phyloP scores from a whole-genome alignment of 53 echinoderm and acorn worm genomes.

The Apostichopus leukothele region DNA sequence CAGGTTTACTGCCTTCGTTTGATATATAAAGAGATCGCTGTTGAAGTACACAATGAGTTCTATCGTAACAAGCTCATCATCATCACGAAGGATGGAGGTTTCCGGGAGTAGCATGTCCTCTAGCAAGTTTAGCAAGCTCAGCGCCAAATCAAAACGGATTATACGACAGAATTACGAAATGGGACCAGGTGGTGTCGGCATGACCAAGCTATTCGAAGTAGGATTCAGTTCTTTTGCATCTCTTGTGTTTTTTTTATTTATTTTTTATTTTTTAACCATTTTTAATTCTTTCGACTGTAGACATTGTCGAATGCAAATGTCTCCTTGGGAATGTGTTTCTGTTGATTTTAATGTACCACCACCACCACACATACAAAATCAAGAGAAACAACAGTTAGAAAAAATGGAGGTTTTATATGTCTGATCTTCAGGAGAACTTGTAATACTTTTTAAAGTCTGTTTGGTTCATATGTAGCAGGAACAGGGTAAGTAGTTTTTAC shows the following conservation, averaged over 20 bases:
- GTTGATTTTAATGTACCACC: too few relatives aligned
- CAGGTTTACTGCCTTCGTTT: neutral
- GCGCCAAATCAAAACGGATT: slow-evolving; percentile 90
- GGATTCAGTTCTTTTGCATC: slow-evolving; percentile 51
- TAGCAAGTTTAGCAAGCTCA: slow-evolving; percentile 73
- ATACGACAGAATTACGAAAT: slow-evolving; percentile 95
- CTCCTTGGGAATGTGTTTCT: too few relatives aligned
- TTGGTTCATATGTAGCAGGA: too few relatives aligned
- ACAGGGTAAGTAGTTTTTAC: too few relatives aligned
- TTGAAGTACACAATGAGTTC: slow-evolving; percentile 28
- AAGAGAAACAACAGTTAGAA: too few relatives aligned
- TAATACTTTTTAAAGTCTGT: too few relatives aligned
- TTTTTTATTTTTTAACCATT: neutral
- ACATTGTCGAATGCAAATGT: neutral
- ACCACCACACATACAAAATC: too few relatives aligned
- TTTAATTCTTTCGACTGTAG: neutral
- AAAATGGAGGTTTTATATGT: too few relatives aligned
- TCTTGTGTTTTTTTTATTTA: neutral
- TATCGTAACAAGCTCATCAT: neutral
- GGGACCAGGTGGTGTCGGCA: slow-evolving; percentile 85
- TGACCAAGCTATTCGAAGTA: slow-evolving; percentile 97
- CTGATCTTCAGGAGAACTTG: too few relatives aligned
- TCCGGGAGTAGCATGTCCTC: neutral
- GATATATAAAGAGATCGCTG: slow-evolving; percentile 25
- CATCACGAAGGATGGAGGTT: slow-evolving; percentile 33